phyloP scores from a whole-genome alignment of 2,113 vertebrate species.

The Labeo catla region DNA sequence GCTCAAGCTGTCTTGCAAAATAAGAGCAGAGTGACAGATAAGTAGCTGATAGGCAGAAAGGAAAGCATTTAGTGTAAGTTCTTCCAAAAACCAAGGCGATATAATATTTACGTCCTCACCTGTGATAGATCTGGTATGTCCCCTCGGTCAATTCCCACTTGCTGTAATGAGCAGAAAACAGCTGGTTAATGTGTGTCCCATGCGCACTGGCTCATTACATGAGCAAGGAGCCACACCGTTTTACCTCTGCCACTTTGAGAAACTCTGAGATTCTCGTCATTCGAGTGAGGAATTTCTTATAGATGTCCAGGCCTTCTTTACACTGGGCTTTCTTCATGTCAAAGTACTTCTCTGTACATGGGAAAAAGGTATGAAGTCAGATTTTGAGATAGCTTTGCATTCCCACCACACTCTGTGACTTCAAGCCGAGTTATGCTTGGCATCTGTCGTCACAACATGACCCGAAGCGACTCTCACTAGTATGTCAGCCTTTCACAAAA shows the following conservation, averaged over 20 bases:
- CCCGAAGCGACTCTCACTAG: conserved; percentile 13
- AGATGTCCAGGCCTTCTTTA: conserved; percentile 96
- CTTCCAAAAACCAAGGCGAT: neutral
- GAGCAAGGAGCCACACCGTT: neutral
- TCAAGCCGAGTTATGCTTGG: conserved; percentile 23
- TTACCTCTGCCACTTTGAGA: conserved; percentile 96
- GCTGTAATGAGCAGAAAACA: conserved; percentile 75
- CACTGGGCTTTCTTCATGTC: conserved; percentile 98
- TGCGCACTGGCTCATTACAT: neutral
- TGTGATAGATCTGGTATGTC: conserved; percentile 96
- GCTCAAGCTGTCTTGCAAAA: conserved; percentile 4
- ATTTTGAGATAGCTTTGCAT: neutral
- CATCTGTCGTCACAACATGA: conserved; percentile 29
- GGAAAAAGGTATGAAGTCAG: conserved; percentile 37
- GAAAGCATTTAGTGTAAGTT: neutral
- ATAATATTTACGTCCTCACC: conserved; percentile 69
- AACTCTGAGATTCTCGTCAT: conserved; percentile 97
- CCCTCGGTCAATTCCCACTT: conserved; percentile 96
- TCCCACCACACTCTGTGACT: neutral
- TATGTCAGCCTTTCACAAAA: conserved; percentile 29
- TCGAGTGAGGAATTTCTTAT: conserved; percentile 95
- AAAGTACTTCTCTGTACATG: conserved; percentile 90
- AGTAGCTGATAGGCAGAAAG: neutral
- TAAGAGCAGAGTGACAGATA: neutral
- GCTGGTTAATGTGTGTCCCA: neutral